Conservation (phyloP, 2,888 invertebrate species). For the Anorthoa munda region DNA sequence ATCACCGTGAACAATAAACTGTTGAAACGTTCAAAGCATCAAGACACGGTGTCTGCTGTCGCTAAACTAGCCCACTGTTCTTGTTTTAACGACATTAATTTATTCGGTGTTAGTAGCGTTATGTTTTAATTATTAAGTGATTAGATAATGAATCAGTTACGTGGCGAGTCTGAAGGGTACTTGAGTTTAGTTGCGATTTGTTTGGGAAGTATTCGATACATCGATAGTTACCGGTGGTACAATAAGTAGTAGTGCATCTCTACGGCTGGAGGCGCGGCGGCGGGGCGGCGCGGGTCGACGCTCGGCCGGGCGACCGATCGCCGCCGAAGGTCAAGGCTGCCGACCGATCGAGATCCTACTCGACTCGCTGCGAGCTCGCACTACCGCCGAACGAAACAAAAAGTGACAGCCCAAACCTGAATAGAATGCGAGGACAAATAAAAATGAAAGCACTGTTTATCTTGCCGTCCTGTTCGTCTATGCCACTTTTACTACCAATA, state of each 20-base stretch:
- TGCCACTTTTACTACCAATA: slow-evolving; percentile 62
- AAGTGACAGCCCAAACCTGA: slow-evolving; percentile 90
- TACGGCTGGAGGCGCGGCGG: slow-evolving; percentile 72
- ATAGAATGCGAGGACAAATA: slow-evolving; percentile 89
- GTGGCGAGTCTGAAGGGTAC: neutral
- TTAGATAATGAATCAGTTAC: slow-evolving; percentile 33
- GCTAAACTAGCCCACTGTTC: slow-evolving; percentile 22
- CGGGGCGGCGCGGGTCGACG: slow-evolving; percentile 82
- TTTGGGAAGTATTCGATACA: slow-evolving; percentile 49
- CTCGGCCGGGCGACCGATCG: slow-evolving; percentile 87
- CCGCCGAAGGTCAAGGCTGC: slow-evolving; percentile 89
- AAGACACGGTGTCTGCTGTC: neutral
- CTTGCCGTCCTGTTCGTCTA: slow-evolving; percentile 64
- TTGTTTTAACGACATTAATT: slow-evolving; percentile 25
- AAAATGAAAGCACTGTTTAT: slow-evolving; percentile 88
- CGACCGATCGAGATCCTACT: slow-evolving; percentile 81
- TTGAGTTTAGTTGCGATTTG: neutral
- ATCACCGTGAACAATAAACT: slow-evolving; percentile 2
- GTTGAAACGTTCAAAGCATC: slow-evolving; percentile 7
- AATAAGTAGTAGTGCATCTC: slow-evolving; percentile 70
- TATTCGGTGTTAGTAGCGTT: slow-evolving; percentile 16
- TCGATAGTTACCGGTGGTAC: slow-evolving; percentile 59
- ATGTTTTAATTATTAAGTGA: slow-evolving; percentile 22
- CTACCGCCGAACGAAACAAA: slow-evolving; percentile 87
- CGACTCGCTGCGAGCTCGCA: slow-evolving; percentile 62